Conservation (phyloP, 2,888 invertebrate species). For the Nineta flava region DNA sequence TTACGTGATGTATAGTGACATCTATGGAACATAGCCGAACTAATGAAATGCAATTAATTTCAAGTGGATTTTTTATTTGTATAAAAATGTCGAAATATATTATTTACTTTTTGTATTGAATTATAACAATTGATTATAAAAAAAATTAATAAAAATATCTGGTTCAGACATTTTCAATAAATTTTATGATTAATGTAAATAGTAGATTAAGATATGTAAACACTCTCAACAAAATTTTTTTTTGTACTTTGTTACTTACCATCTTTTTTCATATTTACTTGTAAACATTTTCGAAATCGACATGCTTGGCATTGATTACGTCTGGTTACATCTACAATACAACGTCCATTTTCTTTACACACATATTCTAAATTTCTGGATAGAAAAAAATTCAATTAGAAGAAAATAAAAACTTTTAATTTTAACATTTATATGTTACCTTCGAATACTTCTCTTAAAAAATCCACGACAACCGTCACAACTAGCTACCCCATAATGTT, state of each 20-base stretch:
- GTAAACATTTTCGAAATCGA: conserved; percentile 77
- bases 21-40: too few relatives aligned
- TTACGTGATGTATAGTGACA: too few relatives aligned
- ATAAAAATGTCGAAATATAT: too few relatives aligned
- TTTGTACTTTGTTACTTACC: conserved; percentile 43
- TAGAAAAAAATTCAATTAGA: conserved; percentile 8
- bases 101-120: too few relatives aligned
- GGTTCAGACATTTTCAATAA: not conserved
- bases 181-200: too few relatives aligned
- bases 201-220: too few relatives aligned
- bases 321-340: conserved; percentile 80
- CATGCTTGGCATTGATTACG: conserved; percentile 93
- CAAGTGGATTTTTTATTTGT: too few relatives aligned
- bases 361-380: conserved; percentile 73
- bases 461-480: conserved; percentile 86
- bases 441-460: conserved; percentile 82
- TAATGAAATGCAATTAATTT: too few relatives aligned
- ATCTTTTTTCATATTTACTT: conserved; percentile 86
- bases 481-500: conserved; percentile 81
- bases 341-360: conserved; percentile 78
- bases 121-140: too few relatives aligned
- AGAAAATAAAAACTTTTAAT: not conserved
- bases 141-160: not conserved
- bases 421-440: conserved; percentile 31
- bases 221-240: too few relatives aligned